Evolutionary conservation across 2,888 invertebrate genomes (phyloP), one percentile per base, ranked within the genome.

Genomic region (Strigamia crassipes): DNA sequence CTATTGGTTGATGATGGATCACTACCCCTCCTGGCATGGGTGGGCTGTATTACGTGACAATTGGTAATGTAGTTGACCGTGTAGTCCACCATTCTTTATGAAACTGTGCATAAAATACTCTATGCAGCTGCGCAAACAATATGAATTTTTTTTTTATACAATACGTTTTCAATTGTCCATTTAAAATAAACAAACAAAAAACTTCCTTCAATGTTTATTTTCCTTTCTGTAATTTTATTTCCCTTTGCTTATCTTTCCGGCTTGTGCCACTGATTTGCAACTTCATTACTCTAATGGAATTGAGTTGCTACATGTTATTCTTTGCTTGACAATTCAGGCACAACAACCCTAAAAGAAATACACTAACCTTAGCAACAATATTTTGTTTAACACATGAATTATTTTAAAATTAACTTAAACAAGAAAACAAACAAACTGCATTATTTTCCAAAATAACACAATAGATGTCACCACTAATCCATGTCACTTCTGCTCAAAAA

Each of bases 271-370:
- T 73, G 73, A 73, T 73, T 73, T 73, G 73, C 27, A 73, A 73
- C 73, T 73, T 73, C 73, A 73, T 73, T 73, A 73, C 73, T 15
- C 73, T 73, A 73, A 73, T 73, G 73, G 31, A 73, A 73, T 73
- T 73, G 73, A 12, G 61, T 73, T 9, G 31, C 27, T 15, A 23
- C 13, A 31, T 27, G 73, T 73, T 73, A 31, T 73, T 73, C 73
- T 27, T 23, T 31, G 13, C 27, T 27, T 73, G 73, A 31, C 73
- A 73, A 73, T 27, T 73, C 31, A 31, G 61, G 46, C 13, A 46
- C 15, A 46, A 15, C 46, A 46, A 46, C n/a, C 12, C 15, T 46
- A 15, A 46, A 46, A 46, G 46, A 13, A 46, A 15, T 5, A 46
- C 15, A 15, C 46, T n/a, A 0, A 46, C 13, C 46, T 38, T 1